These are phyloP conservation scores for Notiomystis cincta DNA, from an alignment of 2,113 vertebrate genomes.

Conservation along the genomic window DNA sequence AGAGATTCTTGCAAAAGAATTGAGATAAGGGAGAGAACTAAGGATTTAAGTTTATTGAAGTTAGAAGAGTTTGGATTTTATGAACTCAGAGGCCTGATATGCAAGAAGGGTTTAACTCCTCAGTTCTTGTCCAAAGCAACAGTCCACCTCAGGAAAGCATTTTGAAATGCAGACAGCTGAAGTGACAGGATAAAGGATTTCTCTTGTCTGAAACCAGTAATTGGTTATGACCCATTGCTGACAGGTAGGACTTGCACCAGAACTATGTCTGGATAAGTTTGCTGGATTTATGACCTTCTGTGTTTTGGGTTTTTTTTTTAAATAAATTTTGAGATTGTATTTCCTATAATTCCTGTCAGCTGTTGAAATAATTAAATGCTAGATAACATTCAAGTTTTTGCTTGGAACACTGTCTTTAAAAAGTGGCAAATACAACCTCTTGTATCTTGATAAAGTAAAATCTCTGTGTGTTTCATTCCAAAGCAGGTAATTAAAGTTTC, in stretches of 20 bases:
- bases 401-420: neutral
- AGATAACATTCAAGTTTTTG: neutral
- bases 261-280: neutral
- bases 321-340: neutral
- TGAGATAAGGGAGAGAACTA: neutral
- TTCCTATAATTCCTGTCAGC: neutral
- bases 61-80: neutral
- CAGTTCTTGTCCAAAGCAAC: conserved; percentile 44
- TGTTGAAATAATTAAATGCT: neutral
- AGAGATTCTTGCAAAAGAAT: neutral
- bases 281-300: neutral
- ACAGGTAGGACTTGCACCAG: neutral
- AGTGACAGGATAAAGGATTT: conserved; percentile 20
- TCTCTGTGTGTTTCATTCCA: neutral
- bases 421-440: neutral
- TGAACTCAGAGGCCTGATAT: neutral
- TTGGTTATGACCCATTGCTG: neutral
- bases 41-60: conserved; percentile 14
- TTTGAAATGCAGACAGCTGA: neutral
- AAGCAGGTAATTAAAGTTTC: neutral
- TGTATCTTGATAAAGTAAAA: neutral
- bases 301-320: neutral
- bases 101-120: neutral
- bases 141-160: neutral
- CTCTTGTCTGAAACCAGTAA: conserved; percentile 11